Evolutionary conservation across 2,797 vertebrate species (phyloP).

Genomic region (Lacerta agilis): DNA sequence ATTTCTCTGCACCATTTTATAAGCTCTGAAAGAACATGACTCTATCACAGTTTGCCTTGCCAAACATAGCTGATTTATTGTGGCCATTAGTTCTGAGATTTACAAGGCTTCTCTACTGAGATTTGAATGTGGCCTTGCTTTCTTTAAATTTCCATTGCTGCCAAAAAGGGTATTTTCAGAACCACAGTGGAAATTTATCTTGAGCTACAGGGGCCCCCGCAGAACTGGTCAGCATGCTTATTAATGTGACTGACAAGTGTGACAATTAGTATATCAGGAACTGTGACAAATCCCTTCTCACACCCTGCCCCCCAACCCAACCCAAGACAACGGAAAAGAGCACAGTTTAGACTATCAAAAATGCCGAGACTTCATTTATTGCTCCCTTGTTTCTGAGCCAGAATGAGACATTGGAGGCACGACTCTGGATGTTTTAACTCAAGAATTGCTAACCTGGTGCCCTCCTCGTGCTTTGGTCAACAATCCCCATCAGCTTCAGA

Average conservation of each 20-base stretch:
- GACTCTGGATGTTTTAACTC: background rate
- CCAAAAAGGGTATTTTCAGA: background rate
- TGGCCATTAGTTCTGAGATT: background rate
- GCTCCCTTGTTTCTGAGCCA: background rate
- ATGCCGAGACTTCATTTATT: background rate
- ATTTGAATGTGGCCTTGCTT: background rate
- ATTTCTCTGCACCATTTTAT: background rate
- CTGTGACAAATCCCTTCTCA: background rate
- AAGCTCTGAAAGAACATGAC: background rate
- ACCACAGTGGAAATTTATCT: constrained; percentile 10
- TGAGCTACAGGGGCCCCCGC: background rate
- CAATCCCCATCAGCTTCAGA: too few relatives aligned
- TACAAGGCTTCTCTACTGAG: background rate
- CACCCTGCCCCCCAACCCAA: background rate
- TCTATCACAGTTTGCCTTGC: background rate
- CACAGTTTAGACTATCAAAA: background rate
- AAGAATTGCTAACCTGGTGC: too few relatives aligned
- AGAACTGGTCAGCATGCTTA: background rate
- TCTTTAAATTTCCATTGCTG: background rate
- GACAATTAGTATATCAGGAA: constrained; percentile 1
- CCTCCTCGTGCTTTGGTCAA: too few relatives aligned
- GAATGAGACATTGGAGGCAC: background rate
- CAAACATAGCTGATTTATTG: background rate
- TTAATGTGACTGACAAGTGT: constrained; percentile 4
- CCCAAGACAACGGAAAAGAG: background rate